phyloP scores from a whole-genome alignment of 2,797 vertebrate genomes.

The Takifugu rubripes region DNA sequence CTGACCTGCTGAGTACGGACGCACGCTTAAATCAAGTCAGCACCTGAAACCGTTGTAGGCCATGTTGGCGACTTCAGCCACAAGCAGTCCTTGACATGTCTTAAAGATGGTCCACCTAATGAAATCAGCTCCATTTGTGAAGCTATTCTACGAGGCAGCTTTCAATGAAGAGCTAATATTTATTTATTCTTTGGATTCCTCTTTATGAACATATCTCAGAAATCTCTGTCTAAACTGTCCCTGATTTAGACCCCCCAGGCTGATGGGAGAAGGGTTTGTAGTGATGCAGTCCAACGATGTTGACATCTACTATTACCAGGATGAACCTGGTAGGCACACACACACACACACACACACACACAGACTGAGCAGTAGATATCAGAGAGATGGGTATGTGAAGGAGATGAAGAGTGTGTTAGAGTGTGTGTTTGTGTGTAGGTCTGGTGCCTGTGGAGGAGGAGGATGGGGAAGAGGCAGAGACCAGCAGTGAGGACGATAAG shows the following conservation, averaged over 20 bases:
- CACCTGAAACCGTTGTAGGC: not conserved
- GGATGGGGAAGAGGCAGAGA: slow-evolving; percentile 81
- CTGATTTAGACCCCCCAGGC: slow-evolving; percentile 85
- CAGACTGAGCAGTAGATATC: not conserved
- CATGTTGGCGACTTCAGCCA: slow-evolving; percentile 13
- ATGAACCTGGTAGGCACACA: slow-evolving; percentile 86
- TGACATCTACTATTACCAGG: slow-evolving; percentile 98
- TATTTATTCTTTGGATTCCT: not conserved
- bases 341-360: not conserved
- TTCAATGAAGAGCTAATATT: not conserved
- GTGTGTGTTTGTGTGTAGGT: slow-evolving; percentile 69
- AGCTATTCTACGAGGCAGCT: not conserved
- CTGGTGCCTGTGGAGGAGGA: slow-evolving; percentile 90
- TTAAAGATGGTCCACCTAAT: slow-evolving; percentile 8
- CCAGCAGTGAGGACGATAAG: slow-evolving; percentile 84
- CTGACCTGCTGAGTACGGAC: slow-evolving; percentile 1
- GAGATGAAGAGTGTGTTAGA: slow-evolving; percentile 1
- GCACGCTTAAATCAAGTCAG: slow-evolving; percentile 7
- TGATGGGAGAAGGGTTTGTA: slow-evolving; percentile 99
- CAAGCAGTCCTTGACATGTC: slow-evolving; percentile 12
- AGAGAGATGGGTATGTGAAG: not conserved
- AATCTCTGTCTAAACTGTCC: not conserved
- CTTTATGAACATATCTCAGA: not conserved
- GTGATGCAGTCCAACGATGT: slow-evolving; percentile 99
- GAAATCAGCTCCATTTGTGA: not conserved